phyloP scores from a whole-genome alignment of 1,140 invertebrate genomes.

The Diorhabda carinulata region DNA sequence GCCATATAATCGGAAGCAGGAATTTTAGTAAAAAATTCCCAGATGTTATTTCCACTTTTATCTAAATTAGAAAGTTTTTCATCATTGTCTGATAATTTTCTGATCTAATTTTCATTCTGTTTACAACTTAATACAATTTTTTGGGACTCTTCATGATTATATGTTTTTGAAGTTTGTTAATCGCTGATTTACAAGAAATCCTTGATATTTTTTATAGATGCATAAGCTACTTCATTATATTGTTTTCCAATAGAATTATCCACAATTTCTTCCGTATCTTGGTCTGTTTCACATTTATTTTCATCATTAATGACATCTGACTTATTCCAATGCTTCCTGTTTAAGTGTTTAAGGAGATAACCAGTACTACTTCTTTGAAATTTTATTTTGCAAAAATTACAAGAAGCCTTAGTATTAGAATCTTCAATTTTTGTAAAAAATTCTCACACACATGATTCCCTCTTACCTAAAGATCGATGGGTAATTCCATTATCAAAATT shows the following conservation, averaged over 20 bases:
- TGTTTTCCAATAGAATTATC: too few relatives aligned
- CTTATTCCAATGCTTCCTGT: background rate
- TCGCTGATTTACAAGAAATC: background rate
- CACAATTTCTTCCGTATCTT: too few relatives aligned
- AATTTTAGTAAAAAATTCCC: background rate
- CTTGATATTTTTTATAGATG: too few relatives aligned
- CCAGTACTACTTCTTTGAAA: background rate
- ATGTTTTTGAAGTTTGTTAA: background rate
- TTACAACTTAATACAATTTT: background rate
- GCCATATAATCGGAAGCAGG: background rate
- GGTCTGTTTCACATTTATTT: too few relatives aligned
- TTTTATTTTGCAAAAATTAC: background rate
- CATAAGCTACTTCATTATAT: too few relatives aligned
- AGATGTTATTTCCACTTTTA: background rate
- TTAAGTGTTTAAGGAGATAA: background rate
- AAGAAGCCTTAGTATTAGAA: background rate
- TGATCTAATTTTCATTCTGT: too few relatives aligned
- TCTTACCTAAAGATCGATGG: background rate
- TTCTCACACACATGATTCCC: background rate
- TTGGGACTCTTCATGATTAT: background rate
- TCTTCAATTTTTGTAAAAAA: background rate
- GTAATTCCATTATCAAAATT: background rate
- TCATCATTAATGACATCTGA: background rate
- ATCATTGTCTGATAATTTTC: too few relatives aligned
- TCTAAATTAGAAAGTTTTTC: background rate